Evolutionary conservation across 2,888 invertebrate species (phyloP).

Genomic region (Mongoloraphidia duomilia): DNA sequence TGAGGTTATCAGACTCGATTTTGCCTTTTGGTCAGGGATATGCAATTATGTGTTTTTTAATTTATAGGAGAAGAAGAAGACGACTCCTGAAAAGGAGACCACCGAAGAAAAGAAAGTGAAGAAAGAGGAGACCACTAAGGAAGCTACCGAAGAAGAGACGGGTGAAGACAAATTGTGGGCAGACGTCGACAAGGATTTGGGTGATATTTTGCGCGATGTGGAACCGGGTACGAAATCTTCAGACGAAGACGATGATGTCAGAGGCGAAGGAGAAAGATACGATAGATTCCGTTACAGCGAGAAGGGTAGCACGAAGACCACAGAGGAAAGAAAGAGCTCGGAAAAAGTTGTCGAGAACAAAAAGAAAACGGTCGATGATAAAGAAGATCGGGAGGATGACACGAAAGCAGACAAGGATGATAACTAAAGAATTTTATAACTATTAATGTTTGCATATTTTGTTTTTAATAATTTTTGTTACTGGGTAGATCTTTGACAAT

Average conservation of each 20-base stretch:
- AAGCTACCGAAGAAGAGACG: conserved; percentile 20
- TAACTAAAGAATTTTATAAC: too few species aligned
- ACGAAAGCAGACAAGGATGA: too few species aligned
- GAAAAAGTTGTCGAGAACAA: conserved; percentile 12
- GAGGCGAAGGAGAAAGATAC: conserved; percentile 38
- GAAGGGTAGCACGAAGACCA: conserved; percentile 23
- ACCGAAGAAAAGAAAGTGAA: conserved; percentile 15
- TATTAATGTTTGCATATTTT: too few species aligned
- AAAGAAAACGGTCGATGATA: conserved; percentile 9
- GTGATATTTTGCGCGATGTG: conserved; percentile 56
- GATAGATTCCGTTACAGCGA: conserved; percentile 29
- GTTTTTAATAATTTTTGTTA: too few species aligned
- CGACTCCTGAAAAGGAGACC: conserved; percentile 33
- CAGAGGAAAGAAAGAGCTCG: conserved; percentile 6
- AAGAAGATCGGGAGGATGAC: conserved; percentile 1
- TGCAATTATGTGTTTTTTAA: too few species aligned
- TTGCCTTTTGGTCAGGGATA: too few species aligned
- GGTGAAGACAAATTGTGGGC: conserved; percentile 64
- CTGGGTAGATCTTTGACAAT: too few species aligned
- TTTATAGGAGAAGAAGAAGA: conserved; percentile 67
- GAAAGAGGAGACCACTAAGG: conserved; percentile 1
- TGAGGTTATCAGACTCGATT: too few species aligned
- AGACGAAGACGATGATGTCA: conserved; percentile 56
- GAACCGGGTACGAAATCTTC: conserved; percentile 43
- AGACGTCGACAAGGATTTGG: conserved; percentile 68